Evolutionary conservation across 1,140 invertebrate genomes (phyloP).

Genomic region (Drosophila littoralis): DNA sequence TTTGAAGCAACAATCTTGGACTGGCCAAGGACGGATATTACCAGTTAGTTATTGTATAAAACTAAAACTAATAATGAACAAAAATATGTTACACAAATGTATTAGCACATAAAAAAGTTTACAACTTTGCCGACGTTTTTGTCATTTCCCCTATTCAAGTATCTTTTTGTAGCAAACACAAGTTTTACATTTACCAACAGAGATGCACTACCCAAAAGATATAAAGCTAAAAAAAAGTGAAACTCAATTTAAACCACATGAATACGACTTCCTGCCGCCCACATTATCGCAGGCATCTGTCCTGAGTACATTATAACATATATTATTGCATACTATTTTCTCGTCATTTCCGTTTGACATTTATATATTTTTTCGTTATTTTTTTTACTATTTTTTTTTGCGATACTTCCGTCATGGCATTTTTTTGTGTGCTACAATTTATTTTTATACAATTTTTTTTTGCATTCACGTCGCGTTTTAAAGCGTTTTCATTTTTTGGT

Average conservation of each 20-base stretch:
- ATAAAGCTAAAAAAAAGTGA: conserved; percentile 3
- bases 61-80: not conserved
- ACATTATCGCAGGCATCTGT: conserved; percentile 6
- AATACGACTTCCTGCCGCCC: conserved; percentile 22
- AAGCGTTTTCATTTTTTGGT: conserved; percentile 43
- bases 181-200: conserved; percentile 28
- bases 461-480: conserved; percentile 47
- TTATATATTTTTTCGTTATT: conserved; percentile 36
- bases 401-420: conserved; percentile 38
- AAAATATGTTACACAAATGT: not conserved
- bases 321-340: conserved; percentile 78
- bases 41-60: not conserved
- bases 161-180: conserved; percentile 4
- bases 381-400: conserved; percentile 38
- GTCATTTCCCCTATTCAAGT: conserved; percentile 4
- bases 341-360: conserved; percentile 73
- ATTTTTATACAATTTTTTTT: conserved; percentile 14
- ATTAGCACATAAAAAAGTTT: not conserved
- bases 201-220: not conserved
- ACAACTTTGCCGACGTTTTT: not conserved
- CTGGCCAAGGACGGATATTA: too few species aligned
- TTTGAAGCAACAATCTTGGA: too few species aligned
- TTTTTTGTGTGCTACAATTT: conserved; percentile 24
- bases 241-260: conserved; percentile 34
- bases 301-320: conserved; percentile 40